Evolutionary conservation across 2,797 vertebrate species (phyloP), one percentile per base, ranked within the genome.

Genomic region (Fistularia tabacaria): DNA sequence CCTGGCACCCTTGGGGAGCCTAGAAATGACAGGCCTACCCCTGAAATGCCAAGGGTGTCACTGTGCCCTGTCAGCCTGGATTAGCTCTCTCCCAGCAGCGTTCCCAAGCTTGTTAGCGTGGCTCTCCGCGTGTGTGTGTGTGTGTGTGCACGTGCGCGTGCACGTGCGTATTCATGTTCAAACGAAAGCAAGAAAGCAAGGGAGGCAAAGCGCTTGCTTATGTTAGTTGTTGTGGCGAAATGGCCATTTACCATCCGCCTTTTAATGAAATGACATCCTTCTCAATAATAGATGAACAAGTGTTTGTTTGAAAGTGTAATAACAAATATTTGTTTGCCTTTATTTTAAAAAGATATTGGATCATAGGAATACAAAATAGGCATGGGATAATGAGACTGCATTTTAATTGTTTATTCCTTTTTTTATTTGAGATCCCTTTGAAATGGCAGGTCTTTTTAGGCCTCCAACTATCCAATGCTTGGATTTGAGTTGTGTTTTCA

Each of bases 41-140:
- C 79, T 77, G 73, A 90, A 90, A 91, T 87, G 82, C 87, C 90
- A 89, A 77, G 85, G 76, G 80, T 80, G 81, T 88, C 83, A 88
- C 73, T 77, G 79, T 80, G 78, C 76, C 81, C 83, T 88, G 89
- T 90, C 91, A 84, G 76, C 62, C 78, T 73, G 66, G 73, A 88
- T 92, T 90, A 90, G 77, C 72, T 71, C 69, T 79, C 72, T 59
- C 55, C 66, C 61, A 74, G 75, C 74, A 80, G 76, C 79, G 63
- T 79, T 77, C 73, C 55, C 48, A 60, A 84, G 80, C 74, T 57
- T 80, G 72, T 79, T 85, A 80, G 49, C 51, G 66, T 79, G 25
- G 5, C 25, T 25, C 25, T 25, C 2, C 5, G 73, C 53, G 70
- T 77, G 70, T 68, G 14, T 67, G 62, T 70, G 38, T 79, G 59